Conservation (phyloP, 2,113 vertebrate genomes). For the Platycercus adscitus region DNA sequence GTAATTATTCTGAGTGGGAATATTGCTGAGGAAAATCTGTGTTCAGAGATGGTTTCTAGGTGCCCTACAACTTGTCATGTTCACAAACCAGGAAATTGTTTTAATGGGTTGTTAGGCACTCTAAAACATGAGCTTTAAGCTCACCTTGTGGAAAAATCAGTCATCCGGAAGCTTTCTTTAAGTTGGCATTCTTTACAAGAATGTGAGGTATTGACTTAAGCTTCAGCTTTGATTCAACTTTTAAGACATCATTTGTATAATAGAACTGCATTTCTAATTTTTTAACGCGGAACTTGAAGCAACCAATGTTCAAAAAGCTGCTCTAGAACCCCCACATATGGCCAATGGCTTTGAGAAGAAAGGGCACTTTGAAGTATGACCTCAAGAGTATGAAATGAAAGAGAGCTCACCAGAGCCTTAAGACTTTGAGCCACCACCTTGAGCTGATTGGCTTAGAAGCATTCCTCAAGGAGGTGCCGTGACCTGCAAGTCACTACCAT, state of each 20-base stretch:
- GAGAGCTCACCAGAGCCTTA: conserved; percentile 52
- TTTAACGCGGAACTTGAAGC: conserved; percentile 55
- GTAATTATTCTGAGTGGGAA: not conserved
- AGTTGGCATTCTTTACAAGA: conserved; percentile 34
- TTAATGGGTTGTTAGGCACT: not conserved
- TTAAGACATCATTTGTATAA: conserved; percentile 42
- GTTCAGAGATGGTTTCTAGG: not conserved
- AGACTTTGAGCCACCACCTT: conserved; percentile 55
- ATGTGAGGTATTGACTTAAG: not conserved
- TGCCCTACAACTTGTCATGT: not conserved
- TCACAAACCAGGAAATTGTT: conserved; percentile 8
- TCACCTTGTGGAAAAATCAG: conserved; percentile 46
- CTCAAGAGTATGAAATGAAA: conserved; percentile 70
- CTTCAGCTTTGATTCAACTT: conserved; percentile 52
- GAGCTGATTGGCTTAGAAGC: conserved; percentile 60
- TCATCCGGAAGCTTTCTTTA: conserved; percentile 33
- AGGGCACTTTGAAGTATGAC: conserved; percentile 67
- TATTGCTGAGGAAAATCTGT: not conserved
- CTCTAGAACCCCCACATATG: conserved; percentile 76
- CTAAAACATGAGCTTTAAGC: conserved; percentile 26
- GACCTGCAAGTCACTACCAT: conserved; percentile 57
- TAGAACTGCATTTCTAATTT: conserved; percentile 40
- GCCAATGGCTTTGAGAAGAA: conserved; percentile 36
- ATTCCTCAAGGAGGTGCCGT: conserved; percentile 61
- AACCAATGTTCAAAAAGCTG: conserved; percentile 56